Percentiles rank a stretch among this genome's conserved stretches.
Evolutionary conservation across 2,888 invertebrate species (phyloP).

Genomic region (Macrophya alboannulata): DNA sequence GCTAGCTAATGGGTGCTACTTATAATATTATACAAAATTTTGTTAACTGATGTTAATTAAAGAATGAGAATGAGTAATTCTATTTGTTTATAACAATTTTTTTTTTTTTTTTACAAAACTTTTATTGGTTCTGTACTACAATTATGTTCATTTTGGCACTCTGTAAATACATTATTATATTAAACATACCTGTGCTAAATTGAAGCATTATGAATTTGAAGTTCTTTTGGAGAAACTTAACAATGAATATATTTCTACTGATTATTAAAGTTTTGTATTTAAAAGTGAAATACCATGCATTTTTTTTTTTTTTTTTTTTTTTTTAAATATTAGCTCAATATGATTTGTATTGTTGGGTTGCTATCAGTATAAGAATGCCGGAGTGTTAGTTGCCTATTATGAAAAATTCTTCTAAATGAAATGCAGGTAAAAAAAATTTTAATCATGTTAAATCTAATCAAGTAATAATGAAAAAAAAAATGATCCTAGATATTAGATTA

Average conservation of each 20-base stretch:
- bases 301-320: conserved; percentile 1
- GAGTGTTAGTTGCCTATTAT: background rate
- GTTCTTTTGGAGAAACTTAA: background rate
- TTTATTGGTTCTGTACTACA: conserved; percentile 47
- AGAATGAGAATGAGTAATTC: background rate
- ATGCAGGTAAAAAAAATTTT: background rate
- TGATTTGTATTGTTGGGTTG: conserved; percentile 11
- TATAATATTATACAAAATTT: conserved; percentile 3
- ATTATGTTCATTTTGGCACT: conserved; percentile 52
- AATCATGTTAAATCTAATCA: background rate
- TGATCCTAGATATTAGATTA: conserved; percentile 17
- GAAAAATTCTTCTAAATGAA: background rate
- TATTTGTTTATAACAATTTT: background rate
- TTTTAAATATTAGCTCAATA: conserved; percentile 20
- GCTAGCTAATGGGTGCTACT: background rate
- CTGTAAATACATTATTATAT: conserved; percentile 45
- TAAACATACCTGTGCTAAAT: conserved; percentile 25
- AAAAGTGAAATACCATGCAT: conserved; percentile 8
- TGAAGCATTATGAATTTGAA: conserved; percentile 8
- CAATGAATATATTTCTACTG: background rate
- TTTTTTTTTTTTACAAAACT: conserved; percentile 37
- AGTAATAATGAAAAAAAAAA: background rate
- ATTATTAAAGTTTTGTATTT: background rate
- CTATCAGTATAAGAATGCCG: background rate
- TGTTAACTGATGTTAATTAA: background rate